Evolutionary conservation across 2,797 vertebrate genomes (phyloP).

Genomic region (Pseudomugil gertrudae): DNA sequence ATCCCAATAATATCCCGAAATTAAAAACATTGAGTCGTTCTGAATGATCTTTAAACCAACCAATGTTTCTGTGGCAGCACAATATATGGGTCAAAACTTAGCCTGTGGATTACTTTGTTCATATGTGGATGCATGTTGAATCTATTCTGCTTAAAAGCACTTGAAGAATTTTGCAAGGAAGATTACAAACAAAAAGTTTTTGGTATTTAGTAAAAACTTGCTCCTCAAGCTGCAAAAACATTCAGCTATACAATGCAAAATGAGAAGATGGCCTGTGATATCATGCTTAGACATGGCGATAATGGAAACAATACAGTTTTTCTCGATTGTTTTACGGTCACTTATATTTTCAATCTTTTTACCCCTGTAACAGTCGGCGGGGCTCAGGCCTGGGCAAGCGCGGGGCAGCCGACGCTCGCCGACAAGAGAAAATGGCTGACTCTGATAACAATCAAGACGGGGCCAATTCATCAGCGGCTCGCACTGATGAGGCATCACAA

Average conservation of each 20-base stretch:
- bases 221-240: neutral
- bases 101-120: neutral
- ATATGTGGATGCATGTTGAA: neutral
- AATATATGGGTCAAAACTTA: neutral
- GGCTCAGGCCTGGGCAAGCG: constrained; percentile 99
- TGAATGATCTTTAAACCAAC: too few species aligned
- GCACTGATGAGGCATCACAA: constrained; percentile 95
- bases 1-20: too few species aligned
- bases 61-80: neutral
- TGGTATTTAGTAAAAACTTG: neutral
- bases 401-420: constrained; percentile 98
- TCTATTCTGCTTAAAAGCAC: too few species aligned
- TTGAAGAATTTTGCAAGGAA: neutral
- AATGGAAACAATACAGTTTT: neutral
- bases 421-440: constrained; percentile 99
- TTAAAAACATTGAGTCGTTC: too few species aligned
- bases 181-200: neutral
- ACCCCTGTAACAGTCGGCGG: constrained; percentile 88
- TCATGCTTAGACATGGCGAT: too few species aligned
- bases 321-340: neutral
- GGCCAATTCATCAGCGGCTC: constrained; percentile 93
- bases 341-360: constrained; percentile 16
- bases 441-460: constrained; percentile 98
- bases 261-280: neutral
- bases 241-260: neutral